phyloP scores from a whole-genome alignment of 92 coral and sea anemone species.

The Nematostella vectensis region DNA sequence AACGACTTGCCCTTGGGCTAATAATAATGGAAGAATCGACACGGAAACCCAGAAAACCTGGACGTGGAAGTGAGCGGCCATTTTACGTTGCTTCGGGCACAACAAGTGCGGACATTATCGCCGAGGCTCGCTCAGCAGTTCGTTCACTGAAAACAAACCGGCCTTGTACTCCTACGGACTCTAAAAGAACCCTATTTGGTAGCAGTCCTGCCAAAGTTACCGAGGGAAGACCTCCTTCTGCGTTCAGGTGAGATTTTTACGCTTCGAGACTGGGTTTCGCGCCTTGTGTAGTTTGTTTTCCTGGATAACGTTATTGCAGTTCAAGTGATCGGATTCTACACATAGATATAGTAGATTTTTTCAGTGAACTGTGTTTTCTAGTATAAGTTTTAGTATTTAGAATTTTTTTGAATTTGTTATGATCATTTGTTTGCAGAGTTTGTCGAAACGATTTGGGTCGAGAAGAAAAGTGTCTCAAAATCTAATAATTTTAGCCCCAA shows the following conservation, averaged over 20 bases:
- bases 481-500: too few species aligned
- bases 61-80: conserved; percentile 64
- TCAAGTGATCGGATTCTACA: too few species aligned
- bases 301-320: too few species aligned
- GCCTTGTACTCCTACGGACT: conserved; percentile 93
- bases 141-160: conserved; percentile 89
- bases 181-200: conserved; percentile 76
- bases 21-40: conserved; percentile 39
- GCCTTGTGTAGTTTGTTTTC: too few species aligned
- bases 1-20: not conserved
- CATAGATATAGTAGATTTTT: too few species aligned
- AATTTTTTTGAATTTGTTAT: too few species aligned
- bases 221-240: conserved; percentile 91
- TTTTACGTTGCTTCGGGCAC: conserved; percentile 77
- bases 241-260: conserved; percentile 87
- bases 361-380: too few species aligned
- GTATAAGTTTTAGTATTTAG: too few species aligned
- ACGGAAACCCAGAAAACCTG: conserved; percentile 67
- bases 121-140: conserved; percentile 92
- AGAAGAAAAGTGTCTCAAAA: too few species aligned
- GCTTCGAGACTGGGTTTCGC: too few species aligned
- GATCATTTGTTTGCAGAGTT: too few species aligned
- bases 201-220: conserved; percentile 34
- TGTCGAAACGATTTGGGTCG: too few species aligned
- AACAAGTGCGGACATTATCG: conserved; percentile 93